Conservation (phyloP, 2,113 vertebrate species). For the Neoarius graeffei region DNA sequence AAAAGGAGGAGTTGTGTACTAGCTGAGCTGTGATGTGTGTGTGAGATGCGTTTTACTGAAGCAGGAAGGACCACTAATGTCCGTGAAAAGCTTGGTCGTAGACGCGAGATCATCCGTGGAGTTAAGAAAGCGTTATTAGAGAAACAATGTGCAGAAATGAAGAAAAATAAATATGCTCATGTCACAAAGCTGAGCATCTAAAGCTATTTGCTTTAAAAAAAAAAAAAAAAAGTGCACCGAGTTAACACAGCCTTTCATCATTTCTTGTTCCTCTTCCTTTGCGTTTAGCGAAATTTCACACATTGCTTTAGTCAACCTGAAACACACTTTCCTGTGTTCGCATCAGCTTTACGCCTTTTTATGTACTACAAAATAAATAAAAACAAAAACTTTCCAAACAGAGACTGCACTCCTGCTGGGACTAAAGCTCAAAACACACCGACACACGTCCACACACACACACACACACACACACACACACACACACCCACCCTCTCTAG, state of each 20-base stretch:
- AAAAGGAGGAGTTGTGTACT: neutral
- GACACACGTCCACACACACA: neutral
- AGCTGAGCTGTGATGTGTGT: neutral
- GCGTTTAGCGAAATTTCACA: slow-evolving; percentile 26
- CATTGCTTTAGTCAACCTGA: neutral
- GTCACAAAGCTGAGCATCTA: neutral
- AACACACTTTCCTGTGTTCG: neutral
- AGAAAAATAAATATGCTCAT: neutral
- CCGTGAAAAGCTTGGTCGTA: neutral
- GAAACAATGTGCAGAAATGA: neutral
- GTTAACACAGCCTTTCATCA: neutral
- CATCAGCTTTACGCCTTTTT: neutral
- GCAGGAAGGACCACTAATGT: neutral
- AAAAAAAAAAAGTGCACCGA: neutral
- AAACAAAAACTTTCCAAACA: neutral
- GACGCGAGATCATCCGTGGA: neutral
- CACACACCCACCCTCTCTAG: neutral
- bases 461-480: too few relatives aligned
- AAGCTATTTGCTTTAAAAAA: neutral
- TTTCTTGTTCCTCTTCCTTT: slow-evolving; percentile 31
- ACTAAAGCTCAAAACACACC: slow-evolving; percentile 15
- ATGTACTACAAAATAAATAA: neutral
- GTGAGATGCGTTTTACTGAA: neutral
- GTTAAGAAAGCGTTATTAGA: neutral
- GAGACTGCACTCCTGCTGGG: slow-evolving; percentile 16